These are phyloP conservation scores for Mesocricetus auratus DNA, from an alignment of 2,113 vertebrate genomes.

Conservation along the genomic window DNA sequence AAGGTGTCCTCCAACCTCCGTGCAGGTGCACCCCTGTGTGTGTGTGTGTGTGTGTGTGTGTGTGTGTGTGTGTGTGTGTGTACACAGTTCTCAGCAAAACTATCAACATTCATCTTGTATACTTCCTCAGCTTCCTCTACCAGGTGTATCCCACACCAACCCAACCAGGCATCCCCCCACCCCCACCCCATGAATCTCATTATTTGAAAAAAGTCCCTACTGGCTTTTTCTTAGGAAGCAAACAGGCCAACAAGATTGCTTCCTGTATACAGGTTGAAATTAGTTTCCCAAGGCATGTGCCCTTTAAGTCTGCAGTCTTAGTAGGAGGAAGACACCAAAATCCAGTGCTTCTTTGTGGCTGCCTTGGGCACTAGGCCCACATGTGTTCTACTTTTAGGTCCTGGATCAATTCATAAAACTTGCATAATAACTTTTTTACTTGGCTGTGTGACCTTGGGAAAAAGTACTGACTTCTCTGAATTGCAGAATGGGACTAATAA, in stretches of 20 bases:
- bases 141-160: neutral
- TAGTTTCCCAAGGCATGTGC: neutral
- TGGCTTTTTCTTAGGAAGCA: neutral
- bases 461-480: neutral
- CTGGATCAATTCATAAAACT: neutral
- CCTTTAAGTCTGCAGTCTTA: neutral
- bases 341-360: neutral
- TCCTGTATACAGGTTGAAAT: neutral
- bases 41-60: too few relatives aligned
- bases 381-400: too few relatives aligned
- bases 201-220: neutral
- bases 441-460: neutral
- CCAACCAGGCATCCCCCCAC: too few relatives aligned
- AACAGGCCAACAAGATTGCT: neutral
- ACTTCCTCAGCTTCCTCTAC: neutral
- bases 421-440: neutral
- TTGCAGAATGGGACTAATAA: neutral
- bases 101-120: neutral
- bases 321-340: neutral
- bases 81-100: neutral
- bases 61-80: too few relatives aligned
- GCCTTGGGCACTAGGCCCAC: neutral
- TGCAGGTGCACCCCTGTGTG: neutral
- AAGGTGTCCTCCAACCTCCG: neutral
- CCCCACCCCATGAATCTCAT: neutral